Base-by-base conservation (phyloP, 1,140 invertebrate species). In the Calephelis nemesis region DNA sequence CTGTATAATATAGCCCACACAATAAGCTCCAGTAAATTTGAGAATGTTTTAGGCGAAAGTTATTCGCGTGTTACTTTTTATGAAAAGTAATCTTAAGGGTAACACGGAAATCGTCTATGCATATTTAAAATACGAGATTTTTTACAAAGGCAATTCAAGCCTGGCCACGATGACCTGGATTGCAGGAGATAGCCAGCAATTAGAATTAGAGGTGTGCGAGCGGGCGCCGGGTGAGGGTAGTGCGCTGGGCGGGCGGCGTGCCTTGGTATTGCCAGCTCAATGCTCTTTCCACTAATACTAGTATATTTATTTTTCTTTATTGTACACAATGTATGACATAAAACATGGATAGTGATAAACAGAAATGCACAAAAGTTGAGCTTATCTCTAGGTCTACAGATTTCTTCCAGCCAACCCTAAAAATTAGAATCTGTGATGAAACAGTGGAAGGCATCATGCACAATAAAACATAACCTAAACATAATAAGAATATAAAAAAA, bases 121-220 rank as follows among this genome's bases (percentile, higher is more conserved):
- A 84, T 85, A 83, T 86, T 84, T 72, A 85, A 82, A 81, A 80
- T 73, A 74, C 71, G 79, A 75, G 65, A 81, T 82, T 78, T 78
- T 63, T 78, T 76, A 71, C 69, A 74, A 75, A 74, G 76, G 75
- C 73, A 85, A 83, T 82, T 78, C 70, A 71, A 80, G 79, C 82
- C 79, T 80, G 78, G 77, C 83, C 80, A 82, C 81, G 79, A 89
- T 89, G 85, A 88, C 83, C 84, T 85, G 82, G 71, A 84, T 86
- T 71, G 83, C 76, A 69, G 77, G 78, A 85, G 83, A 82, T 85
- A 76, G 82, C 74, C 79, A 87, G 81, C 85, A 90, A 85, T 88
- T 87, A 88, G 80, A 87, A 84, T 81, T 83, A 85, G 79, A 82
- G 79, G 80, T 77, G 78, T 63, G 78, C 77, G 82, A 77, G 80